Percentiles rank a stretch among this genome's conserved stretches.
phyloP scores from a whole-genome alignment of 2,113 vertebrate species.

The Nansenia antarctica region DNA sequence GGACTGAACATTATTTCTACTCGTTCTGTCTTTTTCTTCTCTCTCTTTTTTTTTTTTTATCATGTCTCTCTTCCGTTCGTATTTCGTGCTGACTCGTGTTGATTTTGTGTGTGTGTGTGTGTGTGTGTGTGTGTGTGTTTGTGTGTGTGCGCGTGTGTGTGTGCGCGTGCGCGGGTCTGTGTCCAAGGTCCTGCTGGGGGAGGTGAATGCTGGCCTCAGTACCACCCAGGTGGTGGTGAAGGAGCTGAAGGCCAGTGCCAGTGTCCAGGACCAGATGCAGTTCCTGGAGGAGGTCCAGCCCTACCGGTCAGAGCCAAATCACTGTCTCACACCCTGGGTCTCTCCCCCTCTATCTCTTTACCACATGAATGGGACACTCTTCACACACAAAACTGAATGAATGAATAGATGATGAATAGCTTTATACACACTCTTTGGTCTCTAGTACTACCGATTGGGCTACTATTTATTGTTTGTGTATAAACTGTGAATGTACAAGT shows the following conservation, averaged over 20 bases:
- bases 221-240: slow-evolving; percentile 93
- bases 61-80: not conserved
- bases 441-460: no score
- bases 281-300: slow-evolving; percentile 94
- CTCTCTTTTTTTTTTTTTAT: not conserved
- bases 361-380: not conserved
- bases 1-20: slow-evolving; percentile 1
- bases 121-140: not conserved
- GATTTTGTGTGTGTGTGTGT: no score
- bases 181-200: slow-evolving; percentile 88
- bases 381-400: no score
- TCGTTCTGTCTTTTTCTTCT: not conserved
- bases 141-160: not conserved
- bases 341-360: not conserved
- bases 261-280: slow-evolving; percentile 92
- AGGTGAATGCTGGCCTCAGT: slow-evolving; percentile 87
- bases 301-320: slow-evolving; percentile 78
- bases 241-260: slow-evolving; percentile 91
- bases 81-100: not conserved
- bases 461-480: not conserved
- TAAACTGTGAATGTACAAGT: not conserved
- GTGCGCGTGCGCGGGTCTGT: not conserved
- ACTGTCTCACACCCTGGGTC: not conserved
- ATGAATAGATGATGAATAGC: no score
- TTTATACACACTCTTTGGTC: no score